Base-by-base conservation (phyloP, 2,797 vertebrate genomes). In the Phoeniculus purpureus region DNA sequence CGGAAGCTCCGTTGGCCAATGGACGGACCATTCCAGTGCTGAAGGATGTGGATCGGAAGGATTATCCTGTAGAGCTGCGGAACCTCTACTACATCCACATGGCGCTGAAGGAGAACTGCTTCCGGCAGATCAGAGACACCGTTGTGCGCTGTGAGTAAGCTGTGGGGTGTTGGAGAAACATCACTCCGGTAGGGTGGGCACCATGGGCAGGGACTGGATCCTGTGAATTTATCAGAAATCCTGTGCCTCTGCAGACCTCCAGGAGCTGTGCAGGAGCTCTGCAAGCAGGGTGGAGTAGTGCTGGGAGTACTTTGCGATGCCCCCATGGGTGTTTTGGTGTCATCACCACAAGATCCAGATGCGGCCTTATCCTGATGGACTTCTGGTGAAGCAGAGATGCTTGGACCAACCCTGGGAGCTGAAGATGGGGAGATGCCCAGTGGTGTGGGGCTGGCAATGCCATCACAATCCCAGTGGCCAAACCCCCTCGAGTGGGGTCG, bases 11-110 rank as follows among this genome's bases (percentile, higher is more conserved):
- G 0, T 95, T 97, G 92, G 96, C 98, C 4, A 97, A 98, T 2
- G 98, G 98, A 3, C 96, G 98, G 59, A 97, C 98, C 81, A 98
- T 99, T 85, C 99, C 99, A 0, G 87, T 98, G 74, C 25, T 98
- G 65, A 93, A 96, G 8, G 97, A 97, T 1, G 90, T 99, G 89
- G 61, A 97, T 20, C 95, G 92, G 66, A 95, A 96, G 7, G 94
- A 98, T 65, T 98, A 98, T 67, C 98, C 99, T 0, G 56, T 60
- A 12, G 98, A 99, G 74, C 97, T 99, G 62, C 95, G 96, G 5
- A 98, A 97, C 92, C 97, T 97, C 89, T 98, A 95, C 92, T 98
- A 97, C 50, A 98, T 98, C 92, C 97, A 97, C 45, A 96, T 98
- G 72, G 96, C 14, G 1, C 88, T 64, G 25, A 95, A 95, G 16